Percentiles rank a stretch among this genome's conserved stretches.
phyloP scores from a whole-genome alignment of 2,113 vertebrate genomes.

The Chamaetylas fuelleborni region DNA sequence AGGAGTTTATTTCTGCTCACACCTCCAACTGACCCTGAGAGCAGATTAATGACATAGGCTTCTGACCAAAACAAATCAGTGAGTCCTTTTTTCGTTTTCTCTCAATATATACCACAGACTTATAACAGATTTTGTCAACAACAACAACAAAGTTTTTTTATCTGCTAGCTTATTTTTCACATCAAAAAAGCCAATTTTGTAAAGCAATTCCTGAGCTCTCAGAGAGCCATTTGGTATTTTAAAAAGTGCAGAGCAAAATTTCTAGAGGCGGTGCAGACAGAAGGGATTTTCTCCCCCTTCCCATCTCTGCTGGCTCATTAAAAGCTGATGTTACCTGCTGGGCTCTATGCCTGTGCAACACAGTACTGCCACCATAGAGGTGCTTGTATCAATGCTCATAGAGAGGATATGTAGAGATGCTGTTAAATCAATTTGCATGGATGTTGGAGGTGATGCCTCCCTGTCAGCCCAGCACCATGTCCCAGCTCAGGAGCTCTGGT shows the following conservation, averaged over 20 bases:
- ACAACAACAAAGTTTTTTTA: background rate
- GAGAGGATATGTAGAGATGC: background rate
- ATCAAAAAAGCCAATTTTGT: background rate
- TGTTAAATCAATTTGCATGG: background rate
- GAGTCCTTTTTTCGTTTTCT: background rate
- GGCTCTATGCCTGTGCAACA: background rate
- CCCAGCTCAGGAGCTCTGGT: background rate
- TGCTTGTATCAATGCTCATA: fast-evolving
- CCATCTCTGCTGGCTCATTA: background rate
- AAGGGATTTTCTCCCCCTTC: fast-evolving
- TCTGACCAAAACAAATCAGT: background rate
- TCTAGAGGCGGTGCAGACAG: background rate
- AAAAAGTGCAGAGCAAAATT: background rate
- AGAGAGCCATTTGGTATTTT: background rate
- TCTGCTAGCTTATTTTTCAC: background rate
- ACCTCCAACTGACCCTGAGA: background rate
- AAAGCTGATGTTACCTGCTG: background rate
- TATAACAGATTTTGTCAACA: background rate
- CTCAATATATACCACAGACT: background rate
- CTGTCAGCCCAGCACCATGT: background rate
- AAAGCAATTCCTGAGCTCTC: background rate
- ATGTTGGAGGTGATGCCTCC: background rate
- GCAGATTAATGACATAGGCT: background rate
- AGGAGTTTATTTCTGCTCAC: background rate
- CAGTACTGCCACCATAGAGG: fast-evolving